phyloP scores from a whole-genome alignment of 2,888 invertebrate genomes.

The Athalia circularis region DNA sequence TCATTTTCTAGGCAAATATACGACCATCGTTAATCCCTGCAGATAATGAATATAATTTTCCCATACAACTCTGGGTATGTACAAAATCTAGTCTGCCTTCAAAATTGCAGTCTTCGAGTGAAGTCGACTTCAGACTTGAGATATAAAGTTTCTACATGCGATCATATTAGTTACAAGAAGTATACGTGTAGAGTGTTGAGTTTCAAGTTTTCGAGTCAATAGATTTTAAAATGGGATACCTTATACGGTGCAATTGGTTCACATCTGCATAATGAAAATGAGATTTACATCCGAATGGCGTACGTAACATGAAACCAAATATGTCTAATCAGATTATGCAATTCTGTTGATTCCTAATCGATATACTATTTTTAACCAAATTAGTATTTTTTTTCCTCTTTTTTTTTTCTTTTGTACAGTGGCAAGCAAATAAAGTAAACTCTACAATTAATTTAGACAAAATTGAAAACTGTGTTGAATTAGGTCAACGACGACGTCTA shows the following conservation, averaged over 20 bases:
- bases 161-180: constrained; percentile 21
- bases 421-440: constrained; percentile 16
- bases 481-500: not conserved
- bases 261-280: constrained; percentile 24
- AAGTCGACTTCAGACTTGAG: not conserved
- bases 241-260: not conserved
- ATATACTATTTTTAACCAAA: too few relatives aligned
- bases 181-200: not conserved
- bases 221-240: too few relatives aligned
- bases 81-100: not conserved
- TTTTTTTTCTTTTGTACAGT: constrained; percentile 7
- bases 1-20: constrained; percentile 17
- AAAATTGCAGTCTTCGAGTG: not conserved
- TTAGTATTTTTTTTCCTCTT: too few relatives aligned
- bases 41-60: not conserved
- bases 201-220: too few relatives aligned
- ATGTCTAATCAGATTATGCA: constrained; percentile 24
- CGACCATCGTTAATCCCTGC: not conserved
- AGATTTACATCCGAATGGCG: constrained; percentile 40
- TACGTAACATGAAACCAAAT: constrained; percentile 25
- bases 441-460: constrained; percentile 19
- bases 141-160: constrained; percentile 13
- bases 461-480: constrained; percentile 20
- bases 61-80: not conserved
- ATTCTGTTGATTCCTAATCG: not conserved